phyloP scores from a whole-genome alignment of 2,888 invertebrate species.

The Cryptocheilus praepositus region DNA sequence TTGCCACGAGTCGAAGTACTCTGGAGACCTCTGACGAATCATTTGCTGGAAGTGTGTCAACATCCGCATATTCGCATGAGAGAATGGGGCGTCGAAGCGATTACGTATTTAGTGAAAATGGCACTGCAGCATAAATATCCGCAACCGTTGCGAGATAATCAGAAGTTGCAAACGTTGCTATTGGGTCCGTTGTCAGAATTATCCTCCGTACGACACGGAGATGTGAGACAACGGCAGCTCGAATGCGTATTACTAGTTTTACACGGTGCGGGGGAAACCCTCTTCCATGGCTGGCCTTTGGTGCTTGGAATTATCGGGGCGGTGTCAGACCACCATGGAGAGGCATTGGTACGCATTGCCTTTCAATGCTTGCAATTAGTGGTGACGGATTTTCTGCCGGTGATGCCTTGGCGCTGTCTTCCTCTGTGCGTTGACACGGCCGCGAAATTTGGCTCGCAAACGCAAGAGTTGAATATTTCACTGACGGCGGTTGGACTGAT shows the following conservation, averaged over 20 bases:
- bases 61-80: conserved; percentile 96
- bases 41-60: conserved; percentile 96
- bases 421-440: conserved; percentile 94
- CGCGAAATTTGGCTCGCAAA: conserved; percentile 96
- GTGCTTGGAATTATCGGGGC: conserved; percentile 97
- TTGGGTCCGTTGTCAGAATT: conserved; percentile 94
- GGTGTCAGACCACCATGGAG: conserved; percentile 94
- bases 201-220: conserved; percentile 91
- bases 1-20: conserved; percentile 94
- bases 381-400: conserved; percentile 94
- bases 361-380: conserved; percentile 97
- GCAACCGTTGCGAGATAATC: conserved; percentile 88
- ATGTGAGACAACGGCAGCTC: conserved; percentile 95
- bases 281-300: conserved; percentile 96
- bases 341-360: conserved; percentile 87
- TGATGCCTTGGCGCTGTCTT: conserved; percentile 94
- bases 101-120: conserved; percentile 94
- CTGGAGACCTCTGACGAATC: conserved; percentile 96
- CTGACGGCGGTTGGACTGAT: conserved; percentile 96
- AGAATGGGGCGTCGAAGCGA: conserved; percentile 98
- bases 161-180: conserved; percentile 90
- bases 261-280: conserved; percentile 93
- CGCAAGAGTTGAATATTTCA: conserved; percentile 97
- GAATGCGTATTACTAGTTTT: conserved; percentile 95
- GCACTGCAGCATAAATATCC: conserved; percentile 92